Conservation (phyloP, 2,888 invertebrate genomes). For the Elysia crispata region DNA sequence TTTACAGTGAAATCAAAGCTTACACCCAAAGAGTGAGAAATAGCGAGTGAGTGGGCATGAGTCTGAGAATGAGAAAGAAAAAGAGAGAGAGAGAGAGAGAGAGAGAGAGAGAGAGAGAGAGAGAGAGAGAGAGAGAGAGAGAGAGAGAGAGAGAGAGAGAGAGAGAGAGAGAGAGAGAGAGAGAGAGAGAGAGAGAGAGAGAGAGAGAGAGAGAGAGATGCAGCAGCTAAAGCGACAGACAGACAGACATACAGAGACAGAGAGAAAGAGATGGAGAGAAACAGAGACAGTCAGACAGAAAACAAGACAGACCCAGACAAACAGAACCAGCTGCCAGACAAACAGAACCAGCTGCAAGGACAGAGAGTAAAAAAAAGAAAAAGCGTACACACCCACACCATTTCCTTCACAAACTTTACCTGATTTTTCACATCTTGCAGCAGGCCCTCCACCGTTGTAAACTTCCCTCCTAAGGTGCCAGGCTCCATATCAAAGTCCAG, state of each 20-base stretch:
- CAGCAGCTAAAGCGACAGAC: background rate
- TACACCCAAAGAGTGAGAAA: background rate
- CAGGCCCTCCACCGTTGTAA: conserved; percentile 96
- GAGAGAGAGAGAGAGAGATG: background rate
- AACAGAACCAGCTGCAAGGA: background rate
- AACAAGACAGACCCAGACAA: background rate
- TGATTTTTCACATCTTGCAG: conserved; percentile 85
- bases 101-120: too few relatives aligned
- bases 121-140: too few relatives aligned
- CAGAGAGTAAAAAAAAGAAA: background rate
- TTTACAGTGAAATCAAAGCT: too few relatives aligned
- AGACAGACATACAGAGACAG: background rate
- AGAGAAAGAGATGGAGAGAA: background rate
- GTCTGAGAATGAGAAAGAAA: background rate
- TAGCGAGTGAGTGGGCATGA: background rate
- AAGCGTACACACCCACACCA: too few relatives aligned
- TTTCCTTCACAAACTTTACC: too few relatives aligned
- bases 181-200: background rate
- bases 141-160: too few relatives aligned
- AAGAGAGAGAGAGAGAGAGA: background rate
- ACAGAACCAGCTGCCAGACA: background rate
- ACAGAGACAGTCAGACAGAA: background rate
- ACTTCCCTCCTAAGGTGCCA: conserved; percentile 91
- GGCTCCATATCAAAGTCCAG: conserved; percentile 89
- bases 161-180: too few relatives aligned